Percentiles rank a stretch among this genome's conserved stretches.
phyloP scores from a whole-genome alignment of 2,797 vertebrate genomes.

The Zenarchopterus dispar region DNA sequence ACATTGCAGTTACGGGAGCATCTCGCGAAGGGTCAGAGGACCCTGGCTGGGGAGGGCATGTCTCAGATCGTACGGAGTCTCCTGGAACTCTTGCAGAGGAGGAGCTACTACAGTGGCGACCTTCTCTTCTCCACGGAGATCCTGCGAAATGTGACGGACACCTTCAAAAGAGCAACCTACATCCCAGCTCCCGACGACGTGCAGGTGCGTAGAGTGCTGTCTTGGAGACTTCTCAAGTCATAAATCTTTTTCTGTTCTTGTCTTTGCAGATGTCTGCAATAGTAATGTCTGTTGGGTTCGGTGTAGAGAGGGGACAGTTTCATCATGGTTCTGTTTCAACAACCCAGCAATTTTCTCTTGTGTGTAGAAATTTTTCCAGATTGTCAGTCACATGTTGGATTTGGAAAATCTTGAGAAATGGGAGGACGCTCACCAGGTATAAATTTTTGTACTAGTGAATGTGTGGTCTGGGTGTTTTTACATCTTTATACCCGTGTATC shows the following conservation, averaged over 20 bases:
- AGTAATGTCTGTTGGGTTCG: constrained; percentile 1
- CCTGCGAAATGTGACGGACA: constrained; percentile 99
- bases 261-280: constrained; percentile 3
- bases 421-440: constrained; percentile 97
- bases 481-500: not conserved
- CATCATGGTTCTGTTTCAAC: constrained; percentile 1
- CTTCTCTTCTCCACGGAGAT: constrained; percentile 99
- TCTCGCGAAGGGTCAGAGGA: constrained; percentile 98
- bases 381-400: constrained; percentile 97
- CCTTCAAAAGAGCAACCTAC: constrained; percentile 99
- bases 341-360: constrained; percentile 11
- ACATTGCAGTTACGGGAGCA: constrained; percentile 92
- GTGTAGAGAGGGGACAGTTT: not conserved
- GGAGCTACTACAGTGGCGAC: constrained; percentile 97
- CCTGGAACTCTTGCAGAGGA: constrained; percentile 94
- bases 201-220: constrained; percentile 82
- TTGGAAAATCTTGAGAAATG: constrained; percentile 94
- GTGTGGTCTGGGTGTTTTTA: not conserved
- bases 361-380: constrained; percentile 96
- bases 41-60: constrained; percentile 98
- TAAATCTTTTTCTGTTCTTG: constrained; percentile 3
- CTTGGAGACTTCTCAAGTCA: no score
- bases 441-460: not conserved
- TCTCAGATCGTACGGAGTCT: constrained; percentile 97
- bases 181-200: constrained; percentile 95